Base-by-base conservation (phyloP, 1,140 invertebrate genomes). In the Gonioctena quinquepunctata region DNA sequence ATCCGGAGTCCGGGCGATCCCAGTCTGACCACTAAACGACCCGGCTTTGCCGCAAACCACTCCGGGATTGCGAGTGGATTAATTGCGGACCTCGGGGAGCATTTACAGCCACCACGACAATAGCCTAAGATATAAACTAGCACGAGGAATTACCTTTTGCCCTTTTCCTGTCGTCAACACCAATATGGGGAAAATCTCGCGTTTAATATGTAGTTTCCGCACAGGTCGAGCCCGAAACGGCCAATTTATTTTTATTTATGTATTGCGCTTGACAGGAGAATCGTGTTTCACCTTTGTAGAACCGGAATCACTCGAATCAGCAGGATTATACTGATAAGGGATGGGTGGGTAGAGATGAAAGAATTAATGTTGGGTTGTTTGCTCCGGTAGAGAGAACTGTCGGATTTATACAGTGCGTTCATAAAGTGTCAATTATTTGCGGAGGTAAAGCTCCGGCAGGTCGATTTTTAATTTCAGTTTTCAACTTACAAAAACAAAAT, bases 51-150 rank as follows among this genome's bases (percentile, higher is more conserved):
- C 74, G 52, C 76, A 62, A 75, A 77, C 76, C 66, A 70, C 70
- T 28, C 64, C 68, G 64, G 74, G 74, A 76, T 76, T 77, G 75
- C 68, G 54, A 73, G 74, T 76, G 76, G 74, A 78, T 78, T 78
- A 76, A 78, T 78, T 78, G 75, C 72, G 70, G 72, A 70, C 76
- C 75, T 71, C 48, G 26, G 76, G 74, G 76, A 77, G 48, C 76
- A 70, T 77, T 77, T 77, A 74, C 65, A 23, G 61, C 68, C 50
- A 59, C 59, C 70, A 66, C 76, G 76, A 77, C 76, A 77, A 77
- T 77, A 77, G 76, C 76, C 70, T 68, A 64, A 69, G 72, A 77
- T 74, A 77, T 77, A 77, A 77, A 77, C 74, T 77, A 72, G 69
- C 33, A 61, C 33, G 70, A 70, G 70, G 76, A 68, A 76, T 73